phyloP scores from a whole-genome alignment of 2,888 invertebrate species.

The Idaea straminata region DNA sequence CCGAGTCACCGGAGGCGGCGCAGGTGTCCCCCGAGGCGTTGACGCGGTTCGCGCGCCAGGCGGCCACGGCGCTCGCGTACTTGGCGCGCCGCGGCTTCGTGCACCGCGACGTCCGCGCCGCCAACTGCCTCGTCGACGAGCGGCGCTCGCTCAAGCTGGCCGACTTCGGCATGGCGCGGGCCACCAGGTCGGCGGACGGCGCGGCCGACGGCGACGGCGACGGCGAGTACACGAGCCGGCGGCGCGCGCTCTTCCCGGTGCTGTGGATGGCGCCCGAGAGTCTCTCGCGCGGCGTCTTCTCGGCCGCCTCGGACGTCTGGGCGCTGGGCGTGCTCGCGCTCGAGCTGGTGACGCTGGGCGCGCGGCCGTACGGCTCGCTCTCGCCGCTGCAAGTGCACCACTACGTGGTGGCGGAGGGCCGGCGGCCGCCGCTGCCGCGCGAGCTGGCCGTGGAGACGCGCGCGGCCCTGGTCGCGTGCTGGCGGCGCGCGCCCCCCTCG shows the following conservation, averaged over 20 bases:
- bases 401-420: conserved; percentile 76
- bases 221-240: conserved; percentile 90
- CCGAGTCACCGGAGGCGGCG: conserved; percentile 78
- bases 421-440: conserved; percentile 84
- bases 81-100: conserved; percentile 88
- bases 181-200: conserved; percentile 82
- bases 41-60: conserved; percentile 49
- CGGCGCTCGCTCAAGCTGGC: conserved; percentile 86
- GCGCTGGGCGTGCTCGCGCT: conserved; percentile 91
- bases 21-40: conserved; percentile 48
- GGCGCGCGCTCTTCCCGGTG: conserved; percentile 91
- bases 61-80: conserved; percentile 72
- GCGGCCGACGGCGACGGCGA: conserved; percentile 82
- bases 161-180: conserved; percentile 93
- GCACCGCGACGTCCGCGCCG: conserved; percentile 91
- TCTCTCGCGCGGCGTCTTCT: conserved; percentile 87
- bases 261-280: conserved; percentile 96
- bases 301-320: conserved; percentile 92
- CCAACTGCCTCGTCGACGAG: conserved; percentile 88
- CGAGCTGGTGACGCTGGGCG: conserved; percentile 92
- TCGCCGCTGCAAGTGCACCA: conserved; percentile 84
- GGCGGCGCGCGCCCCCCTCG: conserved; percentile 83
- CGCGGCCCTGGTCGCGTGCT: conserved; percentile 86
- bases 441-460: conserved; percentile 61
- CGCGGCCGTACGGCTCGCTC: conserved; percentile 90